Conservation (phyloP, 2,797 vertebrate genomes). For the Anabas testudineus region DNA sequence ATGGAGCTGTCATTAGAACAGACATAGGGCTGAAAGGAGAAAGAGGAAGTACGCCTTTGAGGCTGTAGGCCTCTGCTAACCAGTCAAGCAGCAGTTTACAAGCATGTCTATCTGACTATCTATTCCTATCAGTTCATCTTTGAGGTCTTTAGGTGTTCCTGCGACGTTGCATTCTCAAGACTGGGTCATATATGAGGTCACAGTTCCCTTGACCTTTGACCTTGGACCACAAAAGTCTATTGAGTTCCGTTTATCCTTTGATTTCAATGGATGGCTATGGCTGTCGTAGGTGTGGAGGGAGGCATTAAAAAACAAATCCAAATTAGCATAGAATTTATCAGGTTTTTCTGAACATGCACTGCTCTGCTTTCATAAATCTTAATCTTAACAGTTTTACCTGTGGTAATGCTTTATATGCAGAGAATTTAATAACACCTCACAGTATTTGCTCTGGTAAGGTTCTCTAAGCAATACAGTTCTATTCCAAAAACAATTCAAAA, state of each 20-base stretch:
- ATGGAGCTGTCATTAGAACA: constrained; percentile 25
- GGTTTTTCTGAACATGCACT: constrained; percentile 32
- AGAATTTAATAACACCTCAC: constrained; percentile 61
- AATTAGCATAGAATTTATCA: constrained; percentile 37
- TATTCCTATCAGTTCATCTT: too few relatives aligned
- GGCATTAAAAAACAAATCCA: constrained; percentile 15
- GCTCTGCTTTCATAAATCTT: constrained; percentile 49
- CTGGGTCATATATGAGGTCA: too few relatives aligned
- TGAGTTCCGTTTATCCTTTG: too few relatives aligned
- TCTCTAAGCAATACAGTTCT: constrained; percentile 46
- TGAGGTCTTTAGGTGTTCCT: too few relatives aligned
- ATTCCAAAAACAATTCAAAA: constrained; percentile 69
- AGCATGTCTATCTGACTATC: too few relatives aligned
- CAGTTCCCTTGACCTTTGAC: too few relatives aligned
- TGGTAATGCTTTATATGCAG: constrained; percentile 64
- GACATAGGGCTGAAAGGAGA: constrained; percentile 2
- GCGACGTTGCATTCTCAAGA: too few relatives aligned
- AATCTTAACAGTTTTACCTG: constrained; percentile 53
- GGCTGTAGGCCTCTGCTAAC: too few relatives aligned
- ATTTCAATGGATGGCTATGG: too few relatives aligned
- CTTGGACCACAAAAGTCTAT: too few relatives aligned
- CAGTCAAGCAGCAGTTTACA: too few relatives aligned
- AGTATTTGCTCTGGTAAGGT: constrained; percentile 54
- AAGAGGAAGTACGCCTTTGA: background rate
- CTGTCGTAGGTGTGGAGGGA: too few relatives aligned